A percentile compares a stretch with the other conserved stretches of the same genome.
Conservation (phyloP, 1,140 invertebrate genomes). For the Trichonephila clavipes region DNA sequence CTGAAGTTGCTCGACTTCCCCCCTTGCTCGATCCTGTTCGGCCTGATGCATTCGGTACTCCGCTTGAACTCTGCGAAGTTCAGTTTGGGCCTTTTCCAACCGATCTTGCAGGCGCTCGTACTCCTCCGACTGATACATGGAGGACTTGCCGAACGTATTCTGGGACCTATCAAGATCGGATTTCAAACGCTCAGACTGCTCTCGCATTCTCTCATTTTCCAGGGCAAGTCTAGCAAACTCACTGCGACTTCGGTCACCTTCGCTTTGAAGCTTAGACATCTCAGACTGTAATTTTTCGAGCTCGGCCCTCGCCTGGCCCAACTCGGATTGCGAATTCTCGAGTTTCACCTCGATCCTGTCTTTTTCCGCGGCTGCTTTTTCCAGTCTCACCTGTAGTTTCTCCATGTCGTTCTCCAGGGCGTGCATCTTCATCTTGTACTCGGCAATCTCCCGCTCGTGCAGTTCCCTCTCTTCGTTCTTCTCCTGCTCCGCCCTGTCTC, state of each 20-base stretch:
- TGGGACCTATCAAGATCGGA: slow-evolving; percentile 65
- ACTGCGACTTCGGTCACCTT: slow-evolving; percentile 77
- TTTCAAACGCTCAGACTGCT: slow-evolving; percentile 77
- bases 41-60: slow-evolving; percentile 86
- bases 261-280: slow-evolving; percentile 73
- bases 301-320: slow-evolving; percentile 96
- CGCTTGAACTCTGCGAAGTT: slow-evolving; percentile 91
- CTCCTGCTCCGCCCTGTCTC: slow-evolving; percentile 97
- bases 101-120: slow-evolving; percentile 86
- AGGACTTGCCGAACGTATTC: slow-evolving; percentile 41
- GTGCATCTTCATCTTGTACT: slow-evolving; percentile 96
- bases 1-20: slow-evolving; percentile 91
- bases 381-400: slow-evolving; percentile 91
- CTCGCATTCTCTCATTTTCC: slow-evolving; percentile 89
- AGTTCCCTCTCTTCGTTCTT: slow-evolving; percentile 96
- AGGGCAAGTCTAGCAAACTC: slow-evolving; percentile 88
- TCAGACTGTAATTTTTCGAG: slow-evolving; percentile 94
- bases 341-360: slow-evolving; percentile 93
- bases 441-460: slow-evolving; percentile 95
- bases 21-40: slow-evolving; percentile 91
- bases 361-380: slow-evolving; percentile 93
- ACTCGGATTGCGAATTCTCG: slow-evolving; percentile 94
- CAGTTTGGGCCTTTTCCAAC: slow-evolving; percentile 90
- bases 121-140: slow-evolving; percentile 69
- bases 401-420: slow-evolving; percentile 93